Percentiles rank a stretch among this genome's conserved stretches.
These are phyloP conservation scores for Diorhabda elongata DNA, from an alignment of 1,140 invertebrate species.

Conservation along the genomic window DNA sequence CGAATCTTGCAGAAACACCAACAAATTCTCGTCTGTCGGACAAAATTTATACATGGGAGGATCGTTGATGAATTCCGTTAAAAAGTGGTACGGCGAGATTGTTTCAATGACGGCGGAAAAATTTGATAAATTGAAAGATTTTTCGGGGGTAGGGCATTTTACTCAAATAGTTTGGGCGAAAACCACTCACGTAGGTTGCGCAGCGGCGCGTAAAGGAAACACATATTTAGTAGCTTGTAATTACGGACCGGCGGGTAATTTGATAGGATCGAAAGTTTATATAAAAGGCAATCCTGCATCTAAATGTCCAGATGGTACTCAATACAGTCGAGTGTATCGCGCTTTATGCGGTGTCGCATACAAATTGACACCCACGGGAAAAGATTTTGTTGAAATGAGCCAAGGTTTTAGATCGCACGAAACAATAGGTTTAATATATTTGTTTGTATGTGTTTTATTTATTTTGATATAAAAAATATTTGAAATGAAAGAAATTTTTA, in stretches of 20 bases:
- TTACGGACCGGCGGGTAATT: constrained; percentile 25
- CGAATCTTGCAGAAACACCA: constrained; percentile 17
- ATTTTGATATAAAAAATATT: no score
- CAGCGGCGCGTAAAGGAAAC: background rate
- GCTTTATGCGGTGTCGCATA: constrained; percentile 11
- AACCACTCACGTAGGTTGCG: constrained; percentile 24
- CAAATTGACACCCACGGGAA: background rate
- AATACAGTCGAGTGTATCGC: background rate
- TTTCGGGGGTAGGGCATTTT: constrained; percentile 12
- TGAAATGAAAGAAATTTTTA: no score
- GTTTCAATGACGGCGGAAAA: background rate
- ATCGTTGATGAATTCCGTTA: background rate
- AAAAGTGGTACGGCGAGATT: constrained; percentile 18
- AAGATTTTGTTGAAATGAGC: no score
- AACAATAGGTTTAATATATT: no score
- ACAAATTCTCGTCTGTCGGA: background rate
- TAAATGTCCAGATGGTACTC: background rate
- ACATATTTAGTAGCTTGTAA: constrained; percentile 17
- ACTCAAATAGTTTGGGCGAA: constrained; percentile 25
- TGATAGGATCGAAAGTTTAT: constrained; percentile 15
- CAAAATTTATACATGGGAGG: constrained; percentile 14
- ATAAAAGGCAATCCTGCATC: background rate
- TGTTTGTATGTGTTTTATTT: no score
- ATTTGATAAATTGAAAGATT: background rate
- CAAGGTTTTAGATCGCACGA: no score